Evolutionary conservation across 2,113 vertebrate genomes (phyloP), one percentile per base, ranked within the genome.

Genomic region (Promerops cafer): DNA sequence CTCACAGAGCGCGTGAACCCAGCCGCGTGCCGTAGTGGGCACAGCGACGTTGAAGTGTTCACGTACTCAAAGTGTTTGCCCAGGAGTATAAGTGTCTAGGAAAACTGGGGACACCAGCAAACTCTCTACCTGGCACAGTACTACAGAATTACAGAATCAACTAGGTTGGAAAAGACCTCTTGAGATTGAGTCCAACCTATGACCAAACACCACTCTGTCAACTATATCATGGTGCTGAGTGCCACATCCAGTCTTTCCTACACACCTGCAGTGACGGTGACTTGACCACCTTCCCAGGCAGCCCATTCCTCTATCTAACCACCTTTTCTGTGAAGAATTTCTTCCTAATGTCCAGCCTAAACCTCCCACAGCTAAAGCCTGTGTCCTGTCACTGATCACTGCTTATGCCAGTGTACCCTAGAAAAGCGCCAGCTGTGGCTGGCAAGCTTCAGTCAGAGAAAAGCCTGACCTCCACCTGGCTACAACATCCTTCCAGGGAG

Each of bases 371-470:
- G 45, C 45, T 53, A 39, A 39, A 15, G 39, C 30, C 39, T 26
- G 1, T 45, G 53, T 39, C 24, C 23, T 52, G 5, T 45, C 0
- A 1, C 23, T 47, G 10, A n/a, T n/a, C n/a, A n/a, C n/a, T n/a
- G n/a, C n/a, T n/a, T n/a, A n/a, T n/a, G n/a, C n/a, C n/a, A n/a
- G n/a, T n/a, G n/a, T n/a, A n/a, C n/a, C n/a, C n/a, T n/a, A n/a
- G n/a, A n/a, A n/a, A n/a, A n/a, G n/a, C n/a, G n/a, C n/a, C n/a
- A n/a, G n/a, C n/a, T n/a, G n/a, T n/a, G n/a, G n/a, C n/a, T n/a
- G n/a, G n/a, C n/a, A n/a, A n/a, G n/a, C n/a, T n/a, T n/a, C n/a
- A n/a, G n/a, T n/a, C n/a, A n/a, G 28, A n/a, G 16, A 75, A 60
- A 24, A 45, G 61, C 14, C 31, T 18, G 42, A 72, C 6, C 7